Evolutionary conservation across 2,797 vertebrate species (phyloP).

Genomic region (Labeo calbasu): DNA sequence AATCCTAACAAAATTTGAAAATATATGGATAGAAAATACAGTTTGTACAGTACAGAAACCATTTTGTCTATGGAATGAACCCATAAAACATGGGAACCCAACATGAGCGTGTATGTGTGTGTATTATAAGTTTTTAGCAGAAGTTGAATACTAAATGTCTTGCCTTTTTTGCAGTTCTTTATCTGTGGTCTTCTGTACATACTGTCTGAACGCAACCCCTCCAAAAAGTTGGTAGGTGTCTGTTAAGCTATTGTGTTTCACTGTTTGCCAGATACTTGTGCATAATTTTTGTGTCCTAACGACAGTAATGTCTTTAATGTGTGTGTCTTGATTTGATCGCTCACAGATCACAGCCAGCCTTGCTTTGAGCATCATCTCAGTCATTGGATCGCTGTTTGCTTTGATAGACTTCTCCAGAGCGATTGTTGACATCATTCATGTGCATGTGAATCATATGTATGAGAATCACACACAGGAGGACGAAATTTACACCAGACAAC

Average conservation of each 20-base stretch:
- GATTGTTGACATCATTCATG: rapidly evolving
- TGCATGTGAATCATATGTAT: rapidly evolving
- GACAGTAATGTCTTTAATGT: background rate
- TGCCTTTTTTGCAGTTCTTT: conserved; percentile 64
- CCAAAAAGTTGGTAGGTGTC: conserved; percentile 75
- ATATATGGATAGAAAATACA: too few species aligned
- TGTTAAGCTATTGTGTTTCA: background rate
- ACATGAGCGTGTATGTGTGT: background rate
- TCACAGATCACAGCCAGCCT: conserved; percentile 59
- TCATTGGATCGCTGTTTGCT: conserved; percentile 36
- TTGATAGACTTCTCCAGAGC: background rate
- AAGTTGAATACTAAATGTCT: background rate
- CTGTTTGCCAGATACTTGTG: background rate
- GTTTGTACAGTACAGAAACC: too few species aligned
- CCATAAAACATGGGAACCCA: too few species aligned
- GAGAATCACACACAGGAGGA: background rate
- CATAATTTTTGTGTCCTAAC: background rate
- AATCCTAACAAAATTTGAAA: too few species aligned
- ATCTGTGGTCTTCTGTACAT: conserved; percentile 73
- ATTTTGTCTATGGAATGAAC: too few species aligned
- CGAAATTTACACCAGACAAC: rapidly evolving
- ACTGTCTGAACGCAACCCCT: conserved; percentile 68
- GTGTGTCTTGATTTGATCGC: background rate
- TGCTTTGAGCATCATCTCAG: conserved; percentile 59
- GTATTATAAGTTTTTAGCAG: background rate